Conservation (phyloP, 2,888 invertebrate species). For the Oxycera nigricornis region DNA sequence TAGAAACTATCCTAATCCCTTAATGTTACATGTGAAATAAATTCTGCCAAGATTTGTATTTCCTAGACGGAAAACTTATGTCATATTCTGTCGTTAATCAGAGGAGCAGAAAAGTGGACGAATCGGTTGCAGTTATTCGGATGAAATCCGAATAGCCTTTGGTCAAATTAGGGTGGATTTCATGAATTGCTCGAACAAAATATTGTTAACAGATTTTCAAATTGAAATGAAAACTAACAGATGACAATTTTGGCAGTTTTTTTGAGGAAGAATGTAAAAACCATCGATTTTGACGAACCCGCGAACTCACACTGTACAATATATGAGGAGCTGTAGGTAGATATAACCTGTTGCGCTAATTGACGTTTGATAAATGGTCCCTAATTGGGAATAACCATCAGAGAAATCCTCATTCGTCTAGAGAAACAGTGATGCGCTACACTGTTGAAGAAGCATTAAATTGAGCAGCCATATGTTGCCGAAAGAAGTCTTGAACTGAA, state of each 20-base stretch:
- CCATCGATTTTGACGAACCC: not conserved
- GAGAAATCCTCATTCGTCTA: not conserved
- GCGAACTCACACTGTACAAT: not conserved
- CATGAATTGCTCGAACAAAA: not conserved
- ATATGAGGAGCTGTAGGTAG: too few relatives aligned
- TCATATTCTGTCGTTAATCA: not conserved
- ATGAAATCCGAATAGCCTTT: conserved; percentile 41
- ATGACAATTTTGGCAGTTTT: not conserved
- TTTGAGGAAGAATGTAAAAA: too few relatives aligned
- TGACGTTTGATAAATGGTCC: conserved; percentile 16
- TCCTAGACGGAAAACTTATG: too few relatives aligned
- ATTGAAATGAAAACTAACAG: not conserved
- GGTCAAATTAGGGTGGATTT: conserved; percentile 36
- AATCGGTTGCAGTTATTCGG: too few relatives aligned
- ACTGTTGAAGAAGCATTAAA: not conserved
- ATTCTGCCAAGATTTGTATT: too few relatives aligned
- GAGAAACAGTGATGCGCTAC: not conserved
- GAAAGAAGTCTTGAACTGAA: not conserved
- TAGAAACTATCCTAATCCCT: too few relatives aligned
- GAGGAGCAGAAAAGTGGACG: not conserved
- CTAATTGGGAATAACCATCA: conserved; percentile 12
- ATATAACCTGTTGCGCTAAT: not conserved
- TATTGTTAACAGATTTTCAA: not conserved
- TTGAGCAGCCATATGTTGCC: conserved; percentile 13
- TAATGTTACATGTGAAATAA: too few relatives aligned